Conservation (phyloP, 1,140 invertebrate genomes). For the Meloidogyne floridensis region DNA sequence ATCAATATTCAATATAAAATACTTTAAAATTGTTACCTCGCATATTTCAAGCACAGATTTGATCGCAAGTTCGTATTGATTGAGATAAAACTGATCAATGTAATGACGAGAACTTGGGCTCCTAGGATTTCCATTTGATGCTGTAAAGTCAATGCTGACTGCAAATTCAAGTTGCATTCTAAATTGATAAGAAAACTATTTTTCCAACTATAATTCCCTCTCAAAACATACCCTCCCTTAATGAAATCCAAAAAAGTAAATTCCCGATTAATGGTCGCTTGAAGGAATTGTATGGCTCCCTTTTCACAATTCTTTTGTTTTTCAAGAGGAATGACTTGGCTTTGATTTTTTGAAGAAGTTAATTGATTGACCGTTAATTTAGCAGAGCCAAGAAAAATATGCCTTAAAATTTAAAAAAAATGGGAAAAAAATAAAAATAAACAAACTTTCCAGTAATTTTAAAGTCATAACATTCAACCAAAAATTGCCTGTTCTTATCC, state of each 20-base stretch:
- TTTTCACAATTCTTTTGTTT: constrained; percentile 22
- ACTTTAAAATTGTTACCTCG: neutral
- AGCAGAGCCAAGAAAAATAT: constrained; percentile 20
- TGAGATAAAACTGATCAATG: constrained; percentile 8
- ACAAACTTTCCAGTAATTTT: constrained; percentile 15
- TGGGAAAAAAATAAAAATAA: neutral
- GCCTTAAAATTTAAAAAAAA: constrained; percentile 4
- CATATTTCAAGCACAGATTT: neutral
- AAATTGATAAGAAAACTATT: neutral
- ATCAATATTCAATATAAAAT: neutral
- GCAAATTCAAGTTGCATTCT: neutral
- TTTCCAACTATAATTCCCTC: neutral
- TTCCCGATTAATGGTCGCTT: constrained; percentile 11
- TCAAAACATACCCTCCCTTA: constrained; percentile 19
- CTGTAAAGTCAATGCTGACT: constrained; percentile 1
- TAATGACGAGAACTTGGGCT: constrained; percentile 13
- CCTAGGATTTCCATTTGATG: neutral
- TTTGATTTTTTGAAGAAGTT: constrained; percentile 4
- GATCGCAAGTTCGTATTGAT: neutral
- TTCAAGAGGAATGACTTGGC: constrained; percentile 8
- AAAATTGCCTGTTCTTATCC: constrained; percentile 65
- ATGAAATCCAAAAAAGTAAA: constrained; percentile 30
- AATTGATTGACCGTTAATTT: constrained; percentile 21
- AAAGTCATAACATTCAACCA: constrained; percentile 25
- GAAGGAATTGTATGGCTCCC: constrained; percentile 19